Evolutionary conservation across 2,113 vertebrate genomes (phyloP), one percentile per base, ranked within the genome.

Genomic region (Xenopus borealis): DNA sequence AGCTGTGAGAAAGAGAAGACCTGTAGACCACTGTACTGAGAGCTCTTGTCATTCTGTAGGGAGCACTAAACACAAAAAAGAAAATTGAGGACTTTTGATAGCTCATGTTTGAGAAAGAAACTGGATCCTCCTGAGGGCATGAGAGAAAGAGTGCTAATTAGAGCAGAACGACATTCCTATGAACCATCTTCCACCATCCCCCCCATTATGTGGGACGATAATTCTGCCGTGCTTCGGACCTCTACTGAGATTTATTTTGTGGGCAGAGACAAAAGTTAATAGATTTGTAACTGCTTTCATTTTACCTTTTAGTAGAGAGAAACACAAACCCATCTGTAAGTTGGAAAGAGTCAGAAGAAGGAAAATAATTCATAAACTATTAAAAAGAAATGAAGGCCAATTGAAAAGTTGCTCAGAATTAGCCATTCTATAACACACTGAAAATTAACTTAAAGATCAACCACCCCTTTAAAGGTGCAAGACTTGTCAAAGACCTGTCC

Each of bases 11-110:
- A 82, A 79, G 70, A 45, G 78, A 80, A 9, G 62, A 12, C 50
- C 30, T 23, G 62, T 19, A 47, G 79, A 83, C 79, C 83, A 83
- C 82, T 78, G 72, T 81, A 72, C 78, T 69, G 80, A 82, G 82
- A 75, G 78, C 80, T 72, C 82, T 71, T 65, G 67, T 79, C 8
- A 79, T 80, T 0, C 50, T 81, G 66, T 75, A 81, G 65, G 79
- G 80, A 73, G 79, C 66, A 83, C 78, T 80, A 64, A 72, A 80
- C 79, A 83, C 83, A 81, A 75, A 81, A 82, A 83, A 81, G 70
- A 83, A 73, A 79, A 80, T 83, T 86, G 81, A 79, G 81, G 69
- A 79, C 85, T 82, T 84, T 84, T 78, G 79, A 12, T 82, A 80
- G 79, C 80, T 10, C 7, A 23, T 1, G 0, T 82, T 81, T 86